Percentiles rank a stretch among this genome's conserved stretches.
phyloP scores from a whole-genome alignment of 2,888 invertebrate species.

The Hemicrepidius hirtus region DNA sequence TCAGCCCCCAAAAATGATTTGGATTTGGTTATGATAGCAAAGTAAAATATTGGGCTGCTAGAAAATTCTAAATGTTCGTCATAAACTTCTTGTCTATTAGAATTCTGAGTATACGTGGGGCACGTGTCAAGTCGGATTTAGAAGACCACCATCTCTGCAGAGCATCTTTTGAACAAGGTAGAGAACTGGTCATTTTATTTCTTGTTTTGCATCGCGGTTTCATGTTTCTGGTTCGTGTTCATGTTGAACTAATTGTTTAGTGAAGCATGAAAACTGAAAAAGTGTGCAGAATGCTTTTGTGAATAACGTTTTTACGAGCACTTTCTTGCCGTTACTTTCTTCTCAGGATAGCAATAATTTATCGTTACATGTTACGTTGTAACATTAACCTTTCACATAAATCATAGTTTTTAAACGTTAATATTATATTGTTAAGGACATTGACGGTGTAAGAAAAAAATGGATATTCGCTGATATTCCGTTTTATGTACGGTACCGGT shows the following conservation, averaged over 20 bases:
- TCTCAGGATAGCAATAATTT: not conserved
- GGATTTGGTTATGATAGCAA: no score
- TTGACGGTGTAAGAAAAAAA: no score
- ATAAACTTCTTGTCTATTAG: conserved; percentile 6
- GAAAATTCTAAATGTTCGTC: not conserved
- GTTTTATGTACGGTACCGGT: no score
- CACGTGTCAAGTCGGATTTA: conserved; percentile 20
- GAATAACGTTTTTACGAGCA: conserved; percentile 16
- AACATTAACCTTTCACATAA: not conserved
- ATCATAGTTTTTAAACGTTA: no score
- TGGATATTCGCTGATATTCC: no score
- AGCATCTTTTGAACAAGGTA: conserved; percentile 6
- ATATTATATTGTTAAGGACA: no score
- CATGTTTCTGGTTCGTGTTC: conserved; percentile 9
- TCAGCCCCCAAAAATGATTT: no score
- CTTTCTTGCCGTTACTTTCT: conserved; percentile 7
- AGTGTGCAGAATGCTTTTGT: not conserved
- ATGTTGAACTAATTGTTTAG: conserved; percentile 17
- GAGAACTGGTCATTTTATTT: conserved; percentile 6
- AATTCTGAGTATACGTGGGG: conserved; percentile 9
- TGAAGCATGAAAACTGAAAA: conserved; percentile 28
- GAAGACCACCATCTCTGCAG: conserved; percentile 7
- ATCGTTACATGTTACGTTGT: conserved; percentile 13
- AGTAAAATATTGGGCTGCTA: no score
- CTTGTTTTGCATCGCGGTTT: conserved; percentile 13